Conservation (phyloP, 2,113 vertebrate genomes). For the Centropus unirufus region DNA sequence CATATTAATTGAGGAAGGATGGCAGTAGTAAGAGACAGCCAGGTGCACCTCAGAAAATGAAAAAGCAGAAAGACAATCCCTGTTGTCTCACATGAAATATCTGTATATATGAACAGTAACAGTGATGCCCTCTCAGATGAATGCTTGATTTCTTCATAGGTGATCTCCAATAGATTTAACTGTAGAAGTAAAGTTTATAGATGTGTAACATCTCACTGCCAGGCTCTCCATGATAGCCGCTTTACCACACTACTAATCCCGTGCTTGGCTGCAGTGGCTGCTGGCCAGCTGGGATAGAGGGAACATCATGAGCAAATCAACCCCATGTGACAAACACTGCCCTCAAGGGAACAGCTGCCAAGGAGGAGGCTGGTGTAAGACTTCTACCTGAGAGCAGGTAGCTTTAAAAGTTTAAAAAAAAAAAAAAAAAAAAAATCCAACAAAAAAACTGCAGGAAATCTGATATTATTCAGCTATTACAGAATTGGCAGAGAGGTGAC, state of each 20-base stretch:
- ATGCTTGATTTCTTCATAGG: not conserved
- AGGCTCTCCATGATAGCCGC: not conserved
- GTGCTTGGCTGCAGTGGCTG: not conserved
- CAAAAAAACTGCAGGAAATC: not conserved
- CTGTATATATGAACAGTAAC: not conserved
- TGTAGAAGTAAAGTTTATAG: not conserved
- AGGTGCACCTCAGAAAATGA: not conserved
- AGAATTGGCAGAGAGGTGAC: not conserved
- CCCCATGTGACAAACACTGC: no score
- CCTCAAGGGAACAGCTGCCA: not conserved
- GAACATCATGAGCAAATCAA: not conserved
- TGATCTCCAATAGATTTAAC: not conserved
- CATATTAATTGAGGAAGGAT: not conserved
- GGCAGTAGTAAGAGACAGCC: not conserved
- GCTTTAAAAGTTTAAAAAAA: not conserved
- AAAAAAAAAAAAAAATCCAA: not conserved
- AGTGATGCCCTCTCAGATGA: not conserved
- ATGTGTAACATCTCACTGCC: not conserved
- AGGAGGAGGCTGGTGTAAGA: not conserved
- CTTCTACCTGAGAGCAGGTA: not conserved
- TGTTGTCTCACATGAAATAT: fast-evolving
- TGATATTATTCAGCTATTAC: no score
- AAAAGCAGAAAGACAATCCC: not conserved
- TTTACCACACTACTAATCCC: no score
- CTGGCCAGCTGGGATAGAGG: not conserved